Evolutionary conservation across 2,888 invertebrate species (phyloP).

Genomic region (Nasonia oneida): DNA sequence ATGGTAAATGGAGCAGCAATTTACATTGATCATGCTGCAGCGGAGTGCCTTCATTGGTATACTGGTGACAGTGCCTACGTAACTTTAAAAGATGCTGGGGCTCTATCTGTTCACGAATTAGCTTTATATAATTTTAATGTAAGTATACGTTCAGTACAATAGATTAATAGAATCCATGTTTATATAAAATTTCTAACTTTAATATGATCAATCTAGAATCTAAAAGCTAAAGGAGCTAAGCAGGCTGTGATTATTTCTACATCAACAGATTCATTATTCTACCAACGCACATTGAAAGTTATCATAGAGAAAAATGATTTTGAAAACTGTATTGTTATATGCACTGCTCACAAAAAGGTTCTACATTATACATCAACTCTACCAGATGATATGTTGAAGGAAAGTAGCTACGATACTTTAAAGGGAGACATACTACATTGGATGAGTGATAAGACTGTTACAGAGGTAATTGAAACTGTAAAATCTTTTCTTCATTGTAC

Average conservation of each 20-base stretch:
- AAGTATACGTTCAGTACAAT: conserved; percentile 74
- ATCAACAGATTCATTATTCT: conserved; percentile 81
- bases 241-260: conserved; percentile 83
- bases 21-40: conserved; percentile 83
- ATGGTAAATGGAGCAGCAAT: conserved; percentile 84
- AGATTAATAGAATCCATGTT: neutral
- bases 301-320: conserved; percentile 83
- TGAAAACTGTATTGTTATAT: conserved; percentile 83
- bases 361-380: conserved; percentile 80
- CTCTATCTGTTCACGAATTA: conserved; percentile 83
- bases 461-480: conserved; percentile 66
- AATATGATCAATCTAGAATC: conserved; percentile 73
- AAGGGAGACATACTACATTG: conserved; percentile 80
- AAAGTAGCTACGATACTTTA: conserved; percentile 77
- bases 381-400: conserved; percentile 70
- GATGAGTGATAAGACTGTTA: conserved; percentile 78
- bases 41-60: conserved; percentile 87
- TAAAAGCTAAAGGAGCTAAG: conserved; percentile 73
- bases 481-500: conserved; percentile 28
- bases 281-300: conserved; percentile 82
- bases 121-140: conserved; percentile 79
- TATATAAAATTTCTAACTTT: neutral
- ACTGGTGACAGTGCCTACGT: conserved; percentile 81
- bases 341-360: conserved; percentile 81
- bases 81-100: conserved; percentile 82